Conservation (phyloP, 2,888 invertebrate genomes). For the Poecilobothrus nobilitatus region DNA sequence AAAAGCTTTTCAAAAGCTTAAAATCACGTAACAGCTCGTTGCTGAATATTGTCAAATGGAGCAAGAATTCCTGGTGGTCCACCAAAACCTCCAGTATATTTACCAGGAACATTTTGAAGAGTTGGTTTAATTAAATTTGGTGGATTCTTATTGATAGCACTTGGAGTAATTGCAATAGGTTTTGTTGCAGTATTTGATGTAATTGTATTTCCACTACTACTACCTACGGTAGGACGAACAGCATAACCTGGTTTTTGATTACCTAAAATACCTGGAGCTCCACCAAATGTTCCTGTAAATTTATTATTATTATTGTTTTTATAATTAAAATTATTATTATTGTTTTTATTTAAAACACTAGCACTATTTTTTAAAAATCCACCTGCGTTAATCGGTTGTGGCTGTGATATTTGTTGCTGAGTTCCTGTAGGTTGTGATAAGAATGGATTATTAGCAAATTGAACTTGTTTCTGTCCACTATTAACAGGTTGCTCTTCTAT, state of each 20-base stretch:
- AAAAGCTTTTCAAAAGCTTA: too few relatives aligned
- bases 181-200: conserved; percentile 4
- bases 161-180: neutral
- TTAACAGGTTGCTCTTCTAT: neutral
- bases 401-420: conserved; percentile 14
- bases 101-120: conserved; percentile 19
- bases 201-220: neutral
- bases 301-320: conserved; percentile 24
- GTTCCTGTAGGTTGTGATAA: conserved; percentile 15
- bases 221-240: conserved; percentile 20
- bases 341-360: neutral
- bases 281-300: conserved; percentile 39
- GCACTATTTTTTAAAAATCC: neutral
- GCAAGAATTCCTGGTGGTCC: conserved; percentile 40
- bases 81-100: conserved; percentile 36
- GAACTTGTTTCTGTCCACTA: neutral
- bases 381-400: neutral
- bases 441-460: conserved; percentile 15
- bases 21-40: too few relatives aligned
- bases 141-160: conserved; percentile 5
- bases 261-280: conserved; percentile 30
- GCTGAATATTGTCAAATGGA: conserved; percentile 36
- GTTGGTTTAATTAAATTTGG: conserved; percentile 18
- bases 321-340: neutral
- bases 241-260: conserved; percentile 27